phyloP scores from a whole-genome alignment of 2,113 vertebrate genomes.

The Dicaeum eximium region DNA sequence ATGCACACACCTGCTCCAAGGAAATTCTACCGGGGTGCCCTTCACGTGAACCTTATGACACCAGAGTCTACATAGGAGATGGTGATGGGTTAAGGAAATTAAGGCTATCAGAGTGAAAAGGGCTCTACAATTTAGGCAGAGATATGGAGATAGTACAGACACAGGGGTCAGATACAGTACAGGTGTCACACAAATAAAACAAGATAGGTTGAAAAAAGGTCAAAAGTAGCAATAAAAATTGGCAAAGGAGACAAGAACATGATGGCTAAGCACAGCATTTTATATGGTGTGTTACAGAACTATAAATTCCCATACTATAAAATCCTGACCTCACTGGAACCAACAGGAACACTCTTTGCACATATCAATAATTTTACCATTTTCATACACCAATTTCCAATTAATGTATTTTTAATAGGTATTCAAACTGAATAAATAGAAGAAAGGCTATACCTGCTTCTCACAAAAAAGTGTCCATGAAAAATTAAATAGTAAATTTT shows the following conservation, averaged over 20 bases:
- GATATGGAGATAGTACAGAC: constrained; percentile 5
- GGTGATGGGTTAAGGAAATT: not conserved
- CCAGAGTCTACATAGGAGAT: not conserved
- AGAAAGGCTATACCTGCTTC: not conserved
- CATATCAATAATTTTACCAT: not conserved
- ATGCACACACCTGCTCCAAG: constrained; percentile 33
- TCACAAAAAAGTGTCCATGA: not conserved
- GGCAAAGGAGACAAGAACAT: constrained; percentile 46
- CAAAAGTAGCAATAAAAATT: constrained; percentile 49
- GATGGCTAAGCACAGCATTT: constrained; percentile 10
- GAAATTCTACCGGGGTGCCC: constrained; percentile 44
- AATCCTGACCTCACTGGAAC: constrained; percentile 6
- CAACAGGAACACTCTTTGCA: not conserved
- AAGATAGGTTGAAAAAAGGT: constrained; percentile 36
- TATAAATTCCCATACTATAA: constrained; percentile 21
- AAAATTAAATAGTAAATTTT: not conserved
- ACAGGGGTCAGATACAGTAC: constrained; percentile 39
- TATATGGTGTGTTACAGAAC: not conserved
- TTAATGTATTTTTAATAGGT: not conserved
- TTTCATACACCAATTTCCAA: not conserved
- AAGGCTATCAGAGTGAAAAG: constrained; percentile 25
- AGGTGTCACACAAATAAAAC: constrained; percentile 51
- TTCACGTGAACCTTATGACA: constrained; percentile 50
- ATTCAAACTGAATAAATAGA: not conserved
- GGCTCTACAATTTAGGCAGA: constrained; percentile 17